phyloP scores from a whole-genome alignment of 2,113 vertebrate species.

The Scartelaos histophorus region DNA sequence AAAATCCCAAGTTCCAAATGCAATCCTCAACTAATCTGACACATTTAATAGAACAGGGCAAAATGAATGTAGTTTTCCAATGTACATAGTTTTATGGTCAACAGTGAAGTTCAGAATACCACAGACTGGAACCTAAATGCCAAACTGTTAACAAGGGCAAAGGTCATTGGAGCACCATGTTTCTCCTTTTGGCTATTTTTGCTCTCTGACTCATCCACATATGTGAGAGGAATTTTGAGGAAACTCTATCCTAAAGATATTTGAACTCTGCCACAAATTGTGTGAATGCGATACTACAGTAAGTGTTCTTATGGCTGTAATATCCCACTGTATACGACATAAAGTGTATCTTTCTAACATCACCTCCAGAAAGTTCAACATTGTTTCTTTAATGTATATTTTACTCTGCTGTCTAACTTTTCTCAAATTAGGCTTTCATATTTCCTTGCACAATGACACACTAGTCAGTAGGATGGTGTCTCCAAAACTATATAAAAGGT shows the following conservation, averaged over 20 bases:
- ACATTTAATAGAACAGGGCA: not conserved
- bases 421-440: conserved; percentile 39
- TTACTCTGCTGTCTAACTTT: not conserved
- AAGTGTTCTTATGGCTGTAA: no score
- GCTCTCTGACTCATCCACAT: conserved; percentile 16
- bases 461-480: conserved; percentile 52
- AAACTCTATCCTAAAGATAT: conserved; percentile 28
- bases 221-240: conserved; percentile 15
- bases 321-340: no score
- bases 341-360: no score
- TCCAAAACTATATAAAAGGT: conserved; percentile 51
- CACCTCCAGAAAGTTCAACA: no score
- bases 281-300: not conserved
- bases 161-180: conserved; percentile 12
- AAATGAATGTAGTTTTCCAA: not conserved
- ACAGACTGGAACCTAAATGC: conserved; percentile 2
- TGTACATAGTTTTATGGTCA: not conserved
- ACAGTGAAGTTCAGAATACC: not conserved
- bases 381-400: no score
- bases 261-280: not conserved
- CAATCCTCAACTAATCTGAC: not conserved
- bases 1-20: no score
- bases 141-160: not conserved
- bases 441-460: conserved; percentile 29
- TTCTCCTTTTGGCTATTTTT: conserved; percentile 31